Evolutionary conservation across 2,113 vertebrate species (phyloP).

Genomic region (Spea multiplicata): DNA sequence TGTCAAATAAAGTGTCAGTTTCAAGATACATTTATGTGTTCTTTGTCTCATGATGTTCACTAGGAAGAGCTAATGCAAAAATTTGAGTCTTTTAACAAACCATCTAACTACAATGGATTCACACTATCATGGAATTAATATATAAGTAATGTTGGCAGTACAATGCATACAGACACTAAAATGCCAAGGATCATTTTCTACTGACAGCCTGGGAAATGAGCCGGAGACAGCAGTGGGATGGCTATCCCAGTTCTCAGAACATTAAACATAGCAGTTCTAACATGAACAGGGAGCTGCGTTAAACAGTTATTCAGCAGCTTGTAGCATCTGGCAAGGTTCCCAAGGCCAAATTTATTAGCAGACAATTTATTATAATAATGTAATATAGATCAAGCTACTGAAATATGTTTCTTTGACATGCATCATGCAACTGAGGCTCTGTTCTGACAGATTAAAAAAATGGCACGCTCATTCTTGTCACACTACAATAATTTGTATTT

Average conservation of each 20-base stretch:
- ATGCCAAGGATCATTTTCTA: slow-evolving; percentile 21
- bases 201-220: slow-evolving; percentile 35
- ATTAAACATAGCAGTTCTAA: slow-evolving; percentile 33
- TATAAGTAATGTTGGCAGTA: slow-evolving; percentile 52
- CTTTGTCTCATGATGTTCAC: too few relatives aligned
- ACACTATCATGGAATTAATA: not conserved
- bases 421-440: not conserved
- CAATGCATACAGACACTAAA: slow-evolving; percentile 12
- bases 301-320: slow-evolving; percentile 26
- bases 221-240: slow-evolving; percentile 25
- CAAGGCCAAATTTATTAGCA: slow-evolving; percentile 39
- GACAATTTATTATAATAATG: slow-evolving; percentile 26
- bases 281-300: slow-evolving; percentile 25
- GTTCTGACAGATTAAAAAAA: not conserved
- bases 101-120: too few relatives aligned
- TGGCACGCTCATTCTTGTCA: too few relatives aligned
- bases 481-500: too few relatives aligned
- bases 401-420: not conserved
- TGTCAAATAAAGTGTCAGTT: too few relatives aligned
- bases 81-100: too few relatives aligned
- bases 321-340: slow-evolving; percentile 34
- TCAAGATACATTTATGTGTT: too few relatives aligned
- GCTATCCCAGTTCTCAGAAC: slow-evolving; percentile 17
- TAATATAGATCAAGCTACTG: not conserved
- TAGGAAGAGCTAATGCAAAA: too few relatives aligned